phyloP scores from a whole-genome alignment of 2,113 vertebrate species.

The Actenoides hombroni region DNA sequence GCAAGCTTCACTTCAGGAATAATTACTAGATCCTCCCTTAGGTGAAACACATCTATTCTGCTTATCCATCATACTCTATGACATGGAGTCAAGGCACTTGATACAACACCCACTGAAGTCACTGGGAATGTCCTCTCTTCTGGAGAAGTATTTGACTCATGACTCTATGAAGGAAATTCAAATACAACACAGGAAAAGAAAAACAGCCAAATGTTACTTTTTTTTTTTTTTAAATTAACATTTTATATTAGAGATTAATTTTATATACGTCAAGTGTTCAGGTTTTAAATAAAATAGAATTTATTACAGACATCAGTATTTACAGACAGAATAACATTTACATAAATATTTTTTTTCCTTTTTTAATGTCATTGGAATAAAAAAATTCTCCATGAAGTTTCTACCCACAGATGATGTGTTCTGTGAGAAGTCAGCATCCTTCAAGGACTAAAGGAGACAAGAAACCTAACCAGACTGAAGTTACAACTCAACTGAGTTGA shows the following conservation, averaged over 20 bases:
- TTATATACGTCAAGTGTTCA: not conserved
- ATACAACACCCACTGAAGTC: not conserved
- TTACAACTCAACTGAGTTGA: not conserved
- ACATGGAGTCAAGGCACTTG: not conserved
- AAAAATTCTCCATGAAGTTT: not conserved
- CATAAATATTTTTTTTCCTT: not conserved
- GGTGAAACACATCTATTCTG: not conserved
- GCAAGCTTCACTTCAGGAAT: not conserved
- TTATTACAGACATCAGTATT: conserved; percentile 35
- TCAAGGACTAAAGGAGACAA: not conserved
- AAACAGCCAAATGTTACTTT: not conserved
- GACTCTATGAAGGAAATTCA: not conserved
- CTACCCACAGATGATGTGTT: not conserved
- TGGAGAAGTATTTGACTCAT: not conserved
- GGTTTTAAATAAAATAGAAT: conserved; percentile 31
- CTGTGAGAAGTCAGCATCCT: not conserved
- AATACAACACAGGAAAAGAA: not conserved
- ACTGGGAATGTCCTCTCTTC: not conserved
- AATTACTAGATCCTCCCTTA: not conserved
- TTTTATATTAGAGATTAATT: conserved; percentile 19
- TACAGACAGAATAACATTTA: conserved; percentile 15
- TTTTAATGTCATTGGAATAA: not conserved
- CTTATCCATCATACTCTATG: not conserved
- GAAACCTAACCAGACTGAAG: not conserved
- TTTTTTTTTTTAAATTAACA: conserved; percentile 8